A percentile compares a stretch with the other conserved stretches of the same genome.
phyloP scores from a whole-genome alignment of 92 coral and sea anemone species.

The Bergia puertoricense region DNA sequence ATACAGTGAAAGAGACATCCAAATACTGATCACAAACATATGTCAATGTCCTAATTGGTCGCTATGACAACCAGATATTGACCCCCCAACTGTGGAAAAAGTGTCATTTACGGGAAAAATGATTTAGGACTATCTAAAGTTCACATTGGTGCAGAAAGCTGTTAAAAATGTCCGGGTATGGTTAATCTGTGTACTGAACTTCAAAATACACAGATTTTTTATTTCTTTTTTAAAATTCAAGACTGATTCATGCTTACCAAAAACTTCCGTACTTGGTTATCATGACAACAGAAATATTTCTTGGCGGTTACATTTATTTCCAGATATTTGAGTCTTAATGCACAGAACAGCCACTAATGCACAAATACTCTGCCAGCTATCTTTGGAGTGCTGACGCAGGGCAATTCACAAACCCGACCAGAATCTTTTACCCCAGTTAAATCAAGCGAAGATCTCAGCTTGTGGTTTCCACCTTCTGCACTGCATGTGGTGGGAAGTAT shows the following conservation, averaged over 20 bases:
- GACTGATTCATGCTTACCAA: background rate
- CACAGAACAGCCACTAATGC: conserved; percentile 5
- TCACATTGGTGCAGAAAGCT: background rate
- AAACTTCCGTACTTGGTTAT: background rate
- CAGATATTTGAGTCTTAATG: conserved; percentile 16
- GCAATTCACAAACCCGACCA: too few relatives aligned
- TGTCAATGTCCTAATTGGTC: conserved; percentile 5
- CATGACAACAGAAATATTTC: conserved; percentile 6
- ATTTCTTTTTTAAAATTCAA: too few relatives aligned
- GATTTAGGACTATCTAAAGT: background rate
- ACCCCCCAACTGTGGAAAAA: conserved; percentile 28
- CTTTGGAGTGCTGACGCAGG: too few relatives aligned
- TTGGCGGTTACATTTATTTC: background rate
- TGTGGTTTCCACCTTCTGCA: too few relatives aligned
- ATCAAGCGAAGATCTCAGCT: too few relatives aligned
- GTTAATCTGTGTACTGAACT: conserved; percentile 29
- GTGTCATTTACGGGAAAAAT: conserved; percentile 11
- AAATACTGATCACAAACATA: conserved; percentile 8
- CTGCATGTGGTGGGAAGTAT: too few relatives aligned
- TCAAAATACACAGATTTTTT: conserved; percentile 12
- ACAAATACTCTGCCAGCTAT: too few relatives aligned
- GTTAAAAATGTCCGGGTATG: background rate
- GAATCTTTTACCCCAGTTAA: too few relatives aligned
- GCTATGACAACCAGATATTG: conserved; percentile 30
- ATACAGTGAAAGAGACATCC: conserved; percentile 19